Evolutionary conservation across 2,797 vertebrate genomes (phyloP), one percentile per base, ranked within the genome.

Genomic region (Lophotriccus pileatus): DNA sequence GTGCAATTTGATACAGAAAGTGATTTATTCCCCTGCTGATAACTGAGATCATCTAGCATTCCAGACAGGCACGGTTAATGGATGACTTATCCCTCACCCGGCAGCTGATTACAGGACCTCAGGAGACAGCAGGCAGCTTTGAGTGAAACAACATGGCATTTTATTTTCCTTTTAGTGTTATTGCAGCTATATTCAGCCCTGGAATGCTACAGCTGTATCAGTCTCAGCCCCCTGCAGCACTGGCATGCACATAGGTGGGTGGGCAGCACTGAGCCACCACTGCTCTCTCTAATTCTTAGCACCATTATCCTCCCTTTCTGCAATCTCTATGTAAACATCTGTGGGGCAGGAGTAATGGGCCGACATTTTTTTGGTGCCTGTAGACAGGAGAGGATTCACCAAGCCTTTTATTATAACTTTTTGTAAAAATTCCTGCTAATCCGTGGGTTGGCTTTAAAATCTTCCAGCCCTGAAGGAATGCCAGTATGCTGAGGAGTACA

Each of bases 21-120:
- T 96, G 93, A 97, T 97, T 96, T 96, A 97, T 97, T 97, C 96
- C 93, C 97, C 87, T 92, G 97, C 68, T 96, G 97, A 97, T 97
- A 97, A 86, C 96, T 97, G 96, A 97, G 97, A 96, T 98, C 96
- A 97, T 95, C 95, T 93, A 93, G 93, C 87, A 84, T 97, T 97
- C 96, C 97, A 93, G 93, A 95, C 95, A 87, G 46, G 90, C 94
- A 87, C 83, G 89, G 96, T 97, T 98, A 98, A 98, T 98, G 97
- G 98, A 97, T 98, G 97, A 96, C 96, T 97, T 98, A 97, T 90
- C 96, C 95, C 91, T 93, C 68, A 67, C 93, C 90, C 69, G 3
- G 80, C 93, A 94, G 91, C 96, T 89, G 73, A 95, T 97, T 93
- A 95, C 89, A 36, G 53, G 87, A 97, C 95, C 96, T 96, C 85